Evolutionary conservation across 2,888 invertebrate species (phyloP).

Genomic region (Pandemis cinnamomeana): DNA sequence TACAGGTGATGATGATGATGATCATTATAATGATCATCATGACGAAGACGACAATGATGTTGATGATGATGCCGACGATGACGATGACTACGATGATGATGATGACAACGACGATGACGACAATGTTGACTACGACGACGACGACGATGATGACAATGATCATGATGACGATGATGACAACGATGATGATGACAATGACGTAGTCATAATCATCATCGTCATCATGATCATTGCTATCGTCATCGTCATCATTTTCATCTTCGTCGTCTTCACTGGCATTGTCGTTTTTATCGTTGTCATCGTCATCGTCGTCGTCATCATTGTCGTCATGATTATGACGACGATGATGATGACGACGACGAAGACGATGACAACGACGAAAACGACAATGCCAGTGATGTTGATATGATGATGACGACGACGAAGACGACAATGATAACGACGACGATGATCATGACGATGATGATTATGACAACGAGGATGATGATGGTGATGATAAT

Average conservation of each 20-base stretch:
- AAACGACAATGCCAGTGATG: too few relatives aligned
- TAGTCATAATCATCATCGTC: too few relatives aligned
- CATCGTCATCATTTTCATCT: too few relatives aligned
- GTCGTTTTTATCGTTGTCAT: too few relatives aligned
- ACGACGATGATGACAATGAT: neutral
- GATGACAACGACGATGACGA: neutral
- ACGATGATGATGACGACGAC: neutral
- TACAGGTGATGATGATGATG: conserved; percentile 81
- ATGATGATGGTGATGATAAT: neutral
- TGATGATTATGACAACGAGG: too few relatives aligned
- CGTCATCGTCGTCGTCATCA: too few relatives aligned
- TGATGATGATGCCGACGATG: too few relatives aligned
- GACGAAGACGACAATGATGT: neutral
- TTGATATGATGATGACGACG: too few relatives aligned
- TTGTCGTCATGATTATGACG: too few relatives aligned
- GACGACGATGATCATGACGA: neutral
- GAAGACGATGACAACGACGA: neutral
- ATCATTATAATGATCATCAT: too few relatives aligned
- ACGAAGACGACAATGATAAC: neutral
- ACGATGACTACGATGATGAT: neutral
- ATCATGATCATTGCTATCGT: too few relatives aligned
- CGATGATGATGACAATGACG: neutral
- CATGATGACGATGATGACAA: neutral
- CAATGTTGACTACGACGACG: neutral
- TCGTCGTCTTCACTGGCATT: too few relatives aligned